Base-by-base conservation (phyloP, 2,888 invertebrate genomes). In the Acanthococcus lagerstroemiae region DNA sequence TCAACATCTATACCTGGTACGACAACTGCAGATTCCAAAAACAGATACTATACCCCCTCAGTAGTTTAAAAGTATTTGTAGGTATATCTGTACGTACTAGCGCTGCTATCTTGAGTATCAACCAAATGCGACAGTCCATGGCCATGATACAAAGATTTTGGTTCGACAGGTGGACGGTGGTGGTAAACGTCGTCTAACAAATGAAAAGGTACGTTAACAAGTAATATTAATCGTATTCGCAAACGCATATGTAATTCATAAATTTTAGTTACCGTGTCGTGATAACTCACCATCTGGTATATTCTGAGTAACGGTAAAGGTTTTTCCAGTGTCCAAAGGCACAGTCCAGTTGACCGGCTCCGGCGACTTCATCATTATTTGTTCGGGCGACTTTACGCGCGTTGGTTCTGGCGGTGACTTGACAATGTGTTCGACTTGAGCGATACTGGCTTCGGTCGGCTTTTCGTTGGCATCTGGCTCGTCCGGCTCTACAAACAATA, bases 341-440 rank as follows among this genome's bases (percentile, higher is more conserved):
- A 93, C 92, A 58, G 92, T 93, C 93, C 93, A 94, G 78, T 92
- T 92, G 73, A 93, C 93, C 60, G 93, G 93, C 78, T 93, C 93
- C 15, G 93, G 93, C 21, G 92, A 92, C 71, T 90, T 83, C 86
- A 92, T 90, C 76, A 91, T 84, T 78, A 91, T 88, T 77, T 91
- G 90, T 75, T 93, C 93, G 1, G 93, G 93, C 12, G 92, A 92
- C 78, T 93, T 94, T 69, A 93, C 92, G 73, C 93, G 80, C 54
- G 93, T 94, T 52, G 93, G 92, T 75, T 94, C 93, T 55, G 93
- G 92, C 0, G 93, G 93, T 21, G 92, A 92, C 77, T 93, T 93
- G 26, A 93, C 89, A 71, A 92, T 85, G 50, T 86, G 86, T 73
- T 86, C 85, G 74, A 79, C 78, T n/a, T 56, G 26, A 21, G 68